These are phyloP conservation scores for Coracias cyanogaster DNA, from an alignment of 2,797 vertebrate genomes.

Conservation along the genomic window DNA sequence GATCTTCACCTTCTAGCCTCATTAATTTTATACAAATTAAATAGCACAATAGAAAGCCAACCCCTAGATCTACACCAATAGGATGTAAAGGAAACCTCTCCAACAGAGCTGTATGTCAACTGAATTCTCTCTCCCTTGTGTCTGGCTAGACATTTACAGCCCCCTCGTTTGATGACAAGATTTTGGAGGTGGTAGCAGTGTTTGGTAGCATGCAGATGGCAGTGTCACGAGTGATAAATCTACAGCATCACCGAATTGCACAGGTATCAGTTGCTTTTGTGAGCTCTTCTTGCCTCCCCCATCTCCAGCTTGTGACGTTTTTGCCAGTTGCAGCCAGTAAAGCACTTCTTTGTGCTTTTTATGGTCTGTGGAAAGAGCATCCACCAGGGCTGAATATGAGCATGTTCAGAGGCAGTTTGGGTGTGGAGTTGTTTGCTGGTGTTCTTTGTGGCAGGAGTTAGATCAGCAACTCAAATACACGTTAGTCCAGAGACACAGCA, in stretches of 20 bases:
- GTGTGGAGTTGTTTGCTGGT: background rate
- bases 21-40: background rate
- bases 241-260: constrained; percentile 97
- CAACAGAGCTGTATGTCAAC: background rate
- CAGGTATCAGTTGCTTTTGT: constrained; percentile 82
- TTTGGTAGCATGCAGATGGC: constrained; percentile 99
- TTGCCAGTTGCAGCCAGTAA: background rate
- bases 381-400: background rate
- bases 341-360: background rate
- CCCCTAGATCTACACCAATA: background rate
- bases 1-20: background rate
- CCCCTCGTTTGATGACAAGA: constrained; percentile 96
- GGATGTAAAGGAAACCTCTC: background rate
- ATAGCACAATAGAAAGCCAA: background rate
- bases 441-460: background rate
- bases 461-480: background rate
- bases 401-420: background rate
- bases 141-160: constrained; percentile 89
- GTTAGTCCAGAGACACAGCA: background rate
- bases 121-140: constrained; percentile 14
- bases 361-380: background rate
- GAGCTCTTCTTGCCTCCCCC: background rate
- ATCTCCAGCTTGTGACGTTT: background rate
- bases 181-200: constrained; percentile 95
- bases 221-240: constrained; percentile 93